Evolutionary conservation across 2,888 invertebrate species (phyloP).

Genomic region (Cataglyphis rosenhaueri): DNA sequence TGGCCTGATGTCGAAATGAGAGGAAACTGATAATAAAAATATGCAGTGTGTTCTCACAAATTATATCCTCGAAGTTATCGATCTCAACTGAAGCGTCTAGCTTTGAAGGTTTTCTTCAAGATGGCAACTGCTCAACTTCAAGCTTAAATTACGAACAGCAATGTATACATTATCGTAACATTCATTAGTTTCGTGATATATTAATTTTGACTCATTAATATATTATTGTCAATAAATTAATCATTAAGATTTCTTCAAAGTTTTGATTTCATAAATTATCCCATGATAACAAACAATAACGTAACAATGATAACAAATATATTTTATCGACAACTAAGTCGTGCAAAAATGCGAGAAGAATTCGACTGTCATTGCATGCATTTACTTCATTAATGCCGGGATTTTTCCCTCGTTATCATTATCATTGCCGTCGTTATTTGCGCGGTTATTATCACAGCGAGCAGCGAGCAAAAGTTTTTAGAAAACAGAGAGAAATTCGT

Average conservation of each 20-base stretch:
- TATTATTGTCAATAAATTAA: background rate
- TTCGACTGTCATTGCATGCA: background rate
- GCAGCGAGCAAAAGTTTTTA: conserved; percentile 42
- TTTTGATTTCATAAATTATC: background rate
- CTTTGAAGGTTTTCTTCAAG: conserved; percentile 14
- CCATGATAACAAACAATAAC: background rate
- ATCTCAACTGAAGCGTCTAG: background rate
- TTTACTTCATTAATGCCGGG: conserved; percentile 15
- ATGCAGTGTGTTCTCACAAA: background rate
- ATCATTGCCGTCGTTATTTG: conserved; percentile 55
- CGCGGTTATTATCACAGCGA: conserved; percentile 54
- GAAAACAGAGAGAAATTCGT: conserved; percentile 49
- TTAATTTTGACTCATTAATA: background rate
- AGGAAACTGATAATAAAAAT: background rate
- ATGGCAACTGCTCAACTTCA: conserved; percentile 7
- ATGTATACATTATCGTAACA: background rate
- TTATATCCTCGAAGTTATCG: conserved; percentile 16
- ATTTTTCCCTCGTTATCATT: conserved; percentile 45
- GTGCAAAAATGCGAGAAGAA: conserved; percentile 2
- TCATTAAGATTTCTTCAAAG: background rate
- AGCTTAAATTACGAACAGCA: background rate
- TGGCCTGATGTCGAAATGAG: background rate
- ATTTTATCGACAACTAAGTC: conserved; percentile 1
- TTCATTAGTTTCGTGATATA: background rate
- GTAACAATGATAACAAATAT: background rate